Conservation (phyloP, 30 jellyfish, hydroid and myxozoan genomes). For the Aurelia coerulea region DNA sequence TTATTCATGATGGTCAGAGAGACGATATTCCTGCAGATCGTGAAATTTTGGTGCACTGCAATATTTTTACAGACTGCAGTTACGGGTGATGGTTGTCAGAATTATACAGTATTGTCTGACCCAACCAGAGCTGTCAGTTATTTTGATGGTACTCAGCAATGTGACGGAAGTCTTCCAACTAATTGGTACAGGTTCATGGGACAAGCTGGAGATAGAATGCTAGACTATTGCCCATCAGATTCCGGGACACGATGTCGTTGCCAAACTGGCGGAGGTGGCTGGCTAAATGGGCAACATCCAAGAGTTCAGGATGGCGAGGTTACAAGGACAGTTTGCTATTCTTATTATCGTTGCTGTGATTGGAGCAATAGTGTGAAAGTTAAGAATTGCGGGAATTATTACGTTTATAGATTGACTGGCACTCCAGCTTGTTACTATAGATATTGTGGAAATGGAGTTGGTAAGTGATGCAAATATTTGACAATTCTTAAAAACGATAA, state of each 20-base stretch:
- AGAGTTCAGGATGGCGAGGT: slow-evolving; percentile 7
- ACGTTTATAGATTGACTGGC: slow-evolving; percentile 7
- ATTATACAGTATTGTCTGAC: too few relatives aligned
- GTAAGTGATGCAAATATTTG: too few relatives aligned
- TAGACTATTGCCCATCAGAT: neutral
- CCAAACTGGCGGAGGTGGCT: neutral
- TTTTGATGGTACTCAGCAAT: too few relatives aligned
- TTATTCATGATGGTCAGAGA: too few relatives aligned
- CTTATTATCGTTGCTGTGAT: neutral
- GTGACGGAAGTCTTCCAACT: neutral
- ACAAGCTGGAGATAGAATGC: slow-evolving; percentile 28
- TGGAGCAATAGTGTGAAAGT: neutral
- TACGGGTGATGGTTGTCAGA: too few relatives aligned
- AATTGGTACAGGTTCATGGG: slow-evolving; percentile 48
- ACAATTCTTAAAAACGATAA: too few relatives aligned
- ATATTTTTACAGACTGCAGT: too few relatives aligned
- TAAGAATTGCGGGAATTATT: slow-evolving; percentile 22
- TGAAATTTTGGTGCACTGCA: too few relatives aligned
- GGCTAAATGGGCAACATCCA: slow-evolving; percentile 13
- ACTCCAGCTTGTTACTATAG: neutral
- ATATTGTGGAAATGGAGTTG: slow-evolving; percentile 30
- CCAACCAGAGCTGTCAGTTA: too few relatives aligned
- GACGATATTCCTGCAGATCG: too few relatives aligned
- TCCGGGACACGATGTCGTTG: neutral
- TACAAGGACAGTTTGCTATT: slow-evolving; percentile 17